Evolutionary conservation across 2,113 vertebrate genomes (phyloP).

Genomic region (Felis chaus): DNA sequence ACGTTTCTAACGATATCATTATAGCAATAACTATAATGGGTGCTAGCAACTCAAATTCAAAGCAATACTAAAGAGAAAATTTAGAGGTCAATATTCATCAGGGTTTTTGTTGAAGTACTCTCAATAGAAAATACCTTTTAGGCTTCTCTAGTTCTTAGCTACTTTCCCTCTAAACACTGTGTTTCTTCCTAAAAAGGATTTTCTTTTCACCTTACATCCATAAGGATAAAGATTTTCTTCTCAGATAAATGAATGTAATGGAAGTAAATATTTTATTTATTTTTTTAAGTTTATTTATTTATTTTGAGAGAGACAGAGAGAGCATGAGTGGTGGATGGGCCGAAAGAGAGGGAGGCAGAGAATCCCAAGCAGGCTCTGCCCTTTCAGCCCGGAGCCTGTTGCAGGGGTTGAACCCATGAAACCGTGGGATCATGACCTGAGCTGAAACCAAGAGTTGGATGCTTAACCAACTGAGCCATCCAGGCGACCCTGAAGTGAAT

Average conservation of each 20-base stretch:
- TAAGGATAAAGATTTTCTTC: not conserved
- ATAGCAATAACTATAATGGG: not conserved
- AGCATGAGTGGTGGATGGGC: too few relatives aligned
- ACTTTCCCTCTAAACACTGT: not conserved
- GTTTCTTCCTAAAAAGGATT: not conserved
- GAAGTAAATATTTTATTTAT: not conserved
- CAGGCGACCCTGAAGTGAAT: not conserved
- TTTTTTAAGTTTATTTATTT: too few relatives aligned
- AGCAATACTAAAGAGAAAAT: not conserved
- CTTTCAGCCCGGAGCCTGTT: too few relatives aligned
- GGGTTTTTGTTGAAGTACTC: not conserved
- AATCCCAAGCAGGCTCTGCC: too few relatives aligned
- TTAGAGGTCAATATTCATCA: not conserved
- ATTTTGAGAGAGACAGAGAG: too few relatives aligned
- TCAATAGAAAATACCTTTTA: not conserved
- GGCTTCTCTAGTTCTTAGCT: not conserved
- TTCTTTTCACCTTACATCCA: not conserved
- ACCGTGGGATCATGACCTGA: too few relatives aligned
- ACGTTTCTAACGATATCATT: not conserved
- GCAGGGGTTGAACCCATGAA: too few relatives aligned
- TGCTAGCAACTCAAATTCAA: slow-evolving; percentile 16
- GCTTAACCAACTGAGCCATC: too few relatives aligned
- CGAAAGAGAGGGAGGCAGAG: too few relatives aligned
- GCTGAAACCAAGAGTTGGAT: too few relatives aligned
- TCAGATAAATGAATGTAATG: not conserved